Conservation (phyloP, 1,140 invertebrate genomes). For the Apolygus lucorum region DNA sequence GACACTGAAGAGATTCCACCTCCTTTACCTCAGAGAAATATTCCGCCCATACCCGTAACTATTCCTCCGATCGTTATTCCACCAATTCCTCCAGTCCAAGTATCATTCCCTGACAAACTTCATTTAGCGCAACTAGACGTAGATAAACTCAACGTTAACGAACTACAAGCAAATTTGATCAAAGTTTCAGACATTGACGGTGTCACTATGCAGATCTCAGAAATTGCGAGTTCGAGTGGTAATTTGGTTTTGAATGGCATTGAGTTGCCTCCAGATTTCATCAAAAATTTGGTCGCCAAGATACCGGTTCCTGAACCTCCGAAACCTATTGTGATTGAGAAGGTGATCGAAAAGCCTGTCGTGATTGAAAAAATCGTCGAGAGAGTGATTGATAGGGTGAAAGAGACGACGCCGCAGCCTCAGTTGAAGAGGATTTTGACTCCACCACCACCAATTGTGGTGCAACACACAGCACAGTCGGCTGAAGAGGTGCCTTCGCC, state of each 20-base stretch:
- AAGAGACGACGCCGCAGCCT: conserved; percentile 2
- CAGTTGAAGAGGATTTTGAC: conserved; percentile 22
- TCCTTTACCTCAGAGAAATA: not conserved
- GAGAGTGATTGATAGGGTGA: not conserved
- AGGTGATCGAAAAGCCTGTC: conserved; percentile 1
- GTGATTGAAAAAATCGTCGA: not conserved
- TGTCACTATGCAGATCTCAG: conserved; percentile 54
- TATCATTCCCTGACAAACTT: conserved; percentile 41
- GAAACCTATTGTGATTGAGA: not conserved
- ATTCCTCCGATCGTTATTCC: conserved; percentile 11
- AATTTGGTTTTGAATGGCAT: conserved; percentile 53
- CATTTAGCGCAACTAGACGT: conserved; percentile 67
- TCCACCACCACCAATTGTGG: conserved; percentile 25
- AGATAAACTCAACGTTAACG: conserved; percentile 61
- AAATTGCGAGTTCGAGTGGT: conserved; percentile 53
- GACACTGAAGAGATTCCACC: conserved; percentile 21
- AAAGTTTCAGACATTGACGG: conserved; percentile 69
- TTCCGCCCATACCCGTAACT: conserved; percentile 9
- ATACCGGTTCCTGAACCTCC: conserved; percentile 35
- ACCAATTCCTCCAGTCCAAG: conserved; percentile 17
- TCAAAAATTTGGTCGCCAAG: conserved; percentile 32
- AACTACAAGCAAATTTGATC: conserved; percentile 65
- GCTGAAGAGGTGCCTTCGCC: not conserved
- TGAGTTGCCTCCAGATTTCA: conserved; percentile 45
- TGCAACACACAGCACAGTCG: conserved; percentile 11